Evolutionary conservation across 2,888 invertebrate genomes (phyloP), one percentile per base, ranked within the genome.

Genomic region (Plagodis pulveraria): DNA sequence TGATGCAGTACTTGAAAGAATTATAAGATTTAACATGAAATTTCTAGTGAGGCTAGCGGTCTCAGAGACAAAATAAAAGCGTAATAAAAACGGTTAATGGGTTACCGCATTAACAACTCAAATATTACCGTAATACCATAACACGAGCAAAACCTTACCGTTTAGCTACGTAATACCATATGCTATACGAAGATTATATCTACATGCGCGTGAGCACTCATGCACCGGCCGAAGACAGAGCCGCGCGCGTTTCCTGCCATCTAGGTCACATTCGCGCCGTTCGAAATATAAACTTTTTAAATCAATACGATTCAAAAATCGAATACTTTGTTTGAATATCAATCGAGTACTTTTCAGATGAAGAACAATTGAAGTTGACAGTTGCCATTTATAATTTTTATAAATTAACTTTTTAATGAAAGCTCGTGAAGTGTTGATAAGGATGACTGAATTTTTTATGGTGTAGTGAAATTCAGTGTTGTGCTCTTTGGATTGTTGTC

Each of bases 131-230:
- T 68, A 69, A 68, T 50, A 48, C 47, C 65, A 52, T 51, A 56
- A 52, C 51, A 52, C 55, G 55, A 69, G 72, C 73, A 64, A 80
- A 83, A 80, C 74, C 79, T 81, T 84, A 86, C 84, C 78, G 87
- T 66, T 66, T 63, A 83, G 79, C 83, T 78, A 74, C 76, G 83
- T 83, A 84, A 87, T 72, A 66, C 56, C 66, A 73, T 72, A 72
- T 73, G 58, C 50, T 71, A 73, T 76, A 77, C 71, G 72, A 68
- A 78, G 77, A 77, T 73, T 61, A 75, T 71, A 66, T 71, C 69
- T 66, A 68, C 65, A 1, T 42, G 65, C 68, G 66, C 77, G 80
- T 81, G 83, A 89, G 83, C 89, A 89, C 84, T 89, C 86, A 80
- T 72, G 74, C 78, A 71, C 73, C 74, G 76, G 76, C 74, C 73